Conservation (phyloP, 1,140 invertebrate species). For the Pissodes strobi region DNA sequence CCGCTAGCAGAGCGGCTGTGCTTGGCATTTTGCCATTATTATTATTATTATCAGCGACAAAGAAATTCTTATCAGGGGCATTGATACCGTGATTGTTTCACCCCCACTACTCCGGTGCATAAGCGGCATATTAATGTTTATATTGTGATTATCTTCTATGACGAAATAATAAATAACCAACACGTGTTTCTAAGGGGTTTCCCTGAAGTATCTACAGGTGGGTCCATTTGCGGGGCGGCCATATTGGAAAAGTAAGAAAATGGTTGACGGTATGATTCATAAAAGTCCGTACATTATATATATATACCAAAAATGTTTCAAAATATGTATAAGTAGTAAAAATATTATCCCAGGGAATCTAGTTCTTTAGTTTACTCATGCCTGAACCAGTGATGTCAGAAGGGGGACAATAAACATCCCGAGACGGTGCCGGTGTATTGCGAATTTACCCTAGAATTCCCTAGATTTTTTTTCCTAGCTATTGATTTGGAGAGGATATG, state of each 20-base stretch:
- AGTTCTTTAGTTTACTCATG: too few relatives aligned
- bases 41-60: background rate
- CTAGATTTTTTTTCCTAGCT: too few relatives aligned
- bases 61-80: constrained; percentile 12
- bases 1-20: constrained; percentile 50
- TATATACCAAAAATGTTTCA: too few relatives aligned
- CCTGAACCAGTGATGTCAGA: too few relatives aligned
- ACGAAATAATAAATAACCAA: background rate
- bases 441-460: too few relatives aligned
- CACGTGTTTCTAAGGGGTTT: background rate
- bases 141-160: constrained; percentile 2
- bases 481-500: too few relatives aligned
- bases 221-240: constrained; percentile 21
- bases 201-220: constrained; percentile 13
- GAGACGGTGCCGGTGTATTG: too few relatives aligned
- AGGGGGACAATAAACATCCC: too few relatives aligned
- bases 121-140: constrained; percentile 20
- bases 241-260: constrained; percentile 16
- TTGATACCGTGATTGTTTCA: constrained; percentile 18
- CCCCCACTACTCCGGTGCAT: constrained; percentile 32
- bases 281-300: too few relatives aligned
- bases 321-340: too few relatives aligned
- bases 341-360: too few relatives aligned
- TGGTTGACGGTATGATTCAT: constrained; percentile 12
- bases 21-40: background rate